A percentile compares a stretch with the other conserved stretches of the same genome.
phyloP scores from a whole-genome alignment of 2,888 invertebrate species.

The Willowsia nigromaculata region DNA sequence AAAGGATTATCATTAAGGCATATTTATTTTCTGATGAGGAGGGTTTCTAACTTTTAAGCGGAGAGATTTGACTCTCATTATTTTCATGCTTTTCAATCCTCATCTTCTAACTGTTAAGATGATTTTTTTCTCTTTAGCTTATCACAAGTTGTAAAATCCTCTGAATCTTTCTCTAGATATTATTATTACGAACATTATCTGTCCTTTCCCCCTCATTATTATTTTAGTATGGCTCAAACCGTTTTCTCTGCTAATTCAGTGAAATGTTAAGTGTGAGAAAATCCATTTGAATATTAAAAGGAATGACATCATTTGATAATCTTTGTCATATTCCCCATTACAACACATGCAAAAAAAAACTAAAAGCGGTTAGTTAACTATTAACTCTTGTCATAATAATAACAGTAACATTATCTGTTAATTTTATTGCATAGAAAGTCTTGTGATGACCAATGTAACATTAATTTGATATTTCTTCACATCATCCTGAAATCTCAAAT shows the following conservation, averaged over 20 bases:
- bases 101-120: neutral
- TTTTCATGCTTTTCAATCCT: constrained; percentile 54
- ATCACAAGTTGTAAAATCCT: neutral
- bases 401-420: too few species aligned
- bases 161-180: neutral
- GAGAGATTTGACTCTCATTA: constrained; percentile 47
- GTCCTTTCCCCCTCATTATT: neutral
- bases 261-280: constrained; percentile 10
- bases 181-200: neutral
- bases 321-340: too few species aligned
- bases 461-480: too few species aligned
- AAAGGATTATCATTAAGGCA: neutral
- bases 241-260: neutral
- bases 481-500: too few species aligned
- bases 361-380: too few species aligned
- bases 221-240: neutral
- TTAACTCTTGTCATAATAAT: too few species aligned
- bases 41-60: neutral
- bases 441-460: too few species aligned
- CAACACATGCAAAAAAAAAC: too few species aligned
- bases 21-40: neutral
- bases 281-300: neutral
- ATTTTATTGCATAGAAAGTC: too few species aligned
- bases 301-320: neutral
- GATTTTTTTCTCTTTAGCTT: neutral